A percentile compares a stretch with the other conserved stretches of the same genome.
Evolutionary conservation across 64 coral and sea anemone genomes (phyloP).

Genomic region (Montipora cactus): DNA sequence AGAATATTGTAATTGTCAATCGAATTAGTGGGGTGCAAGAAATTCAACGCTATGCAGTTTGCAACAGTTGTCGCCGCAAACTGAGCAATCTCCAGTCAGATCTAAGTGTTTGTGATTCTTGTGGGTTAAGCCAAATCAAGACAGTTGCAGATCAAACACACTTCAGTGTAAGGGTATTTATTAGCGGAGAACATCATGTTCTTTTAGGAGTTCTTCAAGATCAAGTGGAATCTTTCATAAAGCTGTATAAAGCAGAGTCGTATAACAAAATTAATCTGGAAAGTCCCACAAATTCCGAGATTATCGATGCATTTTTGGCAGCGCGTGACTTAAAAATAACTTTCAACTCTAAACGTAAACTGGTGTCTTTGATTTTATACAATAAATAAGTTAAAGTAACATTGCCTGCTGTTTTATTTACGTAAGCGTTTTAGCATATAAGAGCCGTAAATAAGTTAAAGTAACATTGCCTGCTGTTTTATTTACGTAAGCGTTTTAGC

Average conservation of each 20-base stretch:
- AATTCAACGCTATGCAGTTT: not conserved
- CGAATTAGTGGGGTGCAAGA: not conserved
- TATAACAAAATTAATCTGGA: slow-evolving; percentile 1
- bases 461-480: too few species aligned
- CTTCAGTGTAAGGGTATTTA: not conserved
- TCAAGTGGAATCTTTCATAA: not conserved
- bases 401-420: too few species aligned
- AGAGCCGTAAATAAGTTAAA: too few species aligned
- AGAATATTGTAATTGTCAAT: not conserved
- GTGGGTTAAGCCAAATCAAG: not conserved
- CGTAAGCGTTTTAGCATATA: too few species aligned
- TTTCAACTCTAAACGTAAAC: not conserved
- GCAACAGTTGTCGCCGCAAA: not conserved
- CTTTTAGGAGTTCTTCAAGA: not conserved
- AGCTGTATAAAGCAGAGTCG: slow-evolving; percentile 7
- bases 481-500: too few species aligned
- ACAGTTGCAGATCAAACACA: not conserved
- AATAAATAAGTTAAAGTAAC: too few species aligned
- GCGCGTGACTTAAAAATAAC: not conserved
- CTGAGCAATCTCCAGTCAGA: not conserved
- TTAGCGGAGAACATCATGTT: not conserved
- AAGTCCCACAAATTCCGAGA: not conserved
- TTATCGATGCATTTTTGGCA: slow-evolving; percentile 7
- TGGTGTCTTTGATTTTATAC: not conserved
- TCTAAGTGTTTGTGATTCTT: not conserved